Conservation (phyloP, 30 jellyfish, hydroid and myxozoan genomes). For the Rhopilema esculentum region DNA sequence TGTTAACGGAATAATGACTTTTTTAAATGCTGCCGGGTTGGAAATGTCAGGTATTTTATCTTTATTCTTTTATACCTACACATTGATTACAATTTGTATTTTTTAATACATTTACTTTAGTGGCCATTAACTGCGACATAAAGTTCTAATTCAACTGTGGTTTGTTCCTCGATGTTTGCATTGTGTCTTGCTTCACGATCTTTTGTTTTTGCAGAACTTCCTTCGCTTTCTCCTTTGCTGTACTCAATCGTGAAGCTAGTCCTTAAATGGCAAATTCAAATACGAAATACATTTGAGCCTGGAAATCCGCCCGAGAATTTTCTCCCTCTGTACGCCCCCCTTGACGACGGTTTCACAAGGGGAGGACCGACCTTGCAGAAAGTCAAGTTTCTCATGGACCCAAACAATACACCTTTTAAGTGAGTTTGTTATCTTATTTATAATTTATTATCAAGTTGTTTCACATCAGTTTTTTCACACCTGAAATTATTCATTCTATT, state of each 20-base stretch:
- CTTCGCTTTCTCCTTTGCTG: conserved; percentile 90
- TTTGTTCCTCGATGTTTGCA: no score
- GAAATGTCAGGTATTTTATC: conserved; percentile 84
- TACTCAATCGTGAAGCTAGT: conserved; percentile 85
- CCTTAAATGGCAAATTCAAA: conserved; percentile 89
- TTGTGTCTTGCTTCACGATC: no score
- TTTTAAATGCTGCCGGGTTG: conserved; percentile 87
- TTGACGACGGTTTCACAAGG: conserved; percentile 84
- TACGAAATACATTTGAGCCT: conserved; percentile 70
- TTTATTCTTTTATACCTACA: no score
- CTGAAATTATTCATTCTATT: no score
- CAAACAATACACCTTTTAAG: conserved; percentile 96
- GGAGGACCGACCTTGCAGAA: conserved; percentile 93
- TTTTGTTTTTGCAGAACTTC: conserved; percentile 70
- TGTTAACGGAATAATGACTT: conserved; percentile 64
- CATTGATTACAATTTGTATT: no score
- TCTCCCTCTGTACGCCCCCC: conserved; percentile 42
- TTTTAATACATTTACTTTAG: no score
- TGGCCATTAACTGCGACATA: no score
- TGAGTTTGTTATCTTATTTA: conserved; percentile 1
- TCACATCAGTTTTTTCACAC: no score
- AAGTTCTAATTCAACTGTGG: no score
- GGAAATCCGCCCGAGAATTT: conserved; percentile 72
- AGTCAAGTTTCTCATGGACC: conserved; percentile 80
- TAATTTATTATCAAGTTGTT: neutral